Evolutionary conservation across 1,140 invertebrate genomes (phyloP).

Genomic region (Cydia pomonella): DNA sequence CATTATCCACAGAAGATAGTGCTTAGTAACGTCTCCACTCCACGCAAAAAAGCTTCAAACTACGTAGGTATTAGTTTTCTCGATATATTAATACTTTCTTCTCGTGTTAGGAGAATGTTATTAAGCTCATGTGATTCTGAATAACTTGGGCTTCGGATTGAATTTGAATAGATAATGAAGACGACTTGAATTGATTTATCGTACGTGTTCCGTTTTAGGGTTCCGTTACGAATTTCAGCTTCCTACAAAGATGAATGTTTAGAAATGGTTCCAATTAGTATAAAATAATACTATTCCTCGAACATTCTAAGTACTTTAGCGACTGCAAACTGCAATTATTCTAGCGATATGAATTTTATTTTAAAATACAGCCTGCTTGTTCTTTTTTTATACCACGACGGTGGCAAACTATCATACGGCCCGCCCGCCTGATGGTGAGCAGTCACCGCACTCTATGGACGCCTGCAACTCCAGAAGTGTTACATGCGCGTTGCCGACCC

Average conservation of each 20-base stretch:
- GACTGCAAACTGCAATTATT: no score
- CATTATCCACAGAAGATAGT: background rate
- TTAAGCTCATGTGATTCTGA: background rate
- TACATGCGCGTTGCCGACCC: no score
- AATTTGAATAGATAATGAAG: conserved; percentile 20
- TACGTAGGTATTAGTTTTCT: no score
- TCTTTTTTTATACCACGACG: no score
- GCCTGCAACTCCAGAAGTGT: no score
- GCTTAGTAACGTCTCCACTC: background rate
- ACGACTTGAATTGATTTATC: conserved; percentile 10
- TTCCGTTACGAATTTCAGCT: background rate
- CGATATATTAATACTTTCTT: background rate
- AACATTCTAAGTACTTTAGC: no score
- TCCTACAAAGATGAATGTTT: background rate
- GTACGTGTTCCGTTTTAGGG: background rate
- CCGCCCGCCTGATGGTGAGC: no score
- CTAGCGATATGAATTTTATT: no score
- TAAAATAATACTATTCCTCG: background rate
- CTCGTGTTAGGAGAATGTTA: background rate
- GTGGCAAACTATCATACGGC: no score
- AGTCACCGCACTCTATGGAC: no score
- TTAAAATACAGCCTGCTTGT: no score
- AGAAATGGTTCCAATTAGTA: background rate
- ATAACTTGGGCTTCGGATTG: background rate
- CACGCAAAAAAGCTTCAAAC: background rate